These are phyloP conservation scores for Trigoniulus corallinus DNA, from an alignment of 1,140 invertebrate genomes.

Conservation along the genomic window DNA sequence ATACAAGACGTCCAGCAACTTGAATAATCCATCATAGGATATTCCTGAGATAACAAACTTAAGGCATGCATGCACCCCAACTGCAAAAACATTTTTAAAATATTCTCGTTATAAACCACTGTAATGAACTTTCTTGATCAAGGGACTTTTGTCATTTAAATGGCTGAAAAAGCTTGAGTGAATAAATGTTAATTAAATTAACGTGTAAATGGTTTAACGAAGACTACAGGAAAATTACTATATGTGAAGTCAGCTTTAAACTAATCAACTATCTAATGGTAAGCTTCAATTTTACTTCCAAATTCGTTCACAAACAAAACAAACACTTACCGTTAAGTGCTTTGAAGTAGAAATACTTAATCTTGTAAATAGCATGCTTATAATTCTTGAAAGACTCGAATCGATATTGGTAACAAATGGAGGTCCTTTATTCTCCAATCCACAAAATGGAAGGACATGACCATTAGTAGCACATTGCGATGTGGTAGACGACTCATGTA, in stretches of 20 bases:
- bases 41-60: constrained; percentile 26
- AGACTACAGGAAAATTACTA: no score
- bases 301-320: background rate
- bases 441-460: background rate
- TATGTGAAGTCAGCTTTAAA: no score
- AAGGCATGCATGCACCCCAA: constrained; percentile 31
- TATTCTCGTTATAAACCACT: constrained; percentile 3
- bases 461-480: constrained; percentile 18
- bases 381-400: constrained; percentile 32
- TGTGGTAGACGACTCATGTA: constrained; percentile 21
- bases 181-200: no score
- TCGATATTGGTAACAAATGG: constrained; percentile 26
- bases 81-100: constrained; percentile 18
- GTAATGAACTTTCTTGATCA: no score
- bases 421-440: constrained; percentile 13
- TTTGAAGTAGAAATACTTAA: constrained; percentile 40
- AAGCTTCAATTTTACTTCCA: background rate
- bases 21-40: constrained; percentile 26
- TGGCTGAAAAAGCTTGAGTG: no score
- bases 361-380: constrained; percentile 27
- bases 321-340: constrained; percentile 39
- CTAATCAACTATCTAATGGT: no score
- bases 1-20: constrained; percentile 27
- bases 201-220: no score
- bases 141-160: no score